Evolutionary conservation across 2,888 invertebrate genomes (phyloP), one percentile per base, ranked within the genome.

Genomic region (Steromphala cineraria): DNA sequence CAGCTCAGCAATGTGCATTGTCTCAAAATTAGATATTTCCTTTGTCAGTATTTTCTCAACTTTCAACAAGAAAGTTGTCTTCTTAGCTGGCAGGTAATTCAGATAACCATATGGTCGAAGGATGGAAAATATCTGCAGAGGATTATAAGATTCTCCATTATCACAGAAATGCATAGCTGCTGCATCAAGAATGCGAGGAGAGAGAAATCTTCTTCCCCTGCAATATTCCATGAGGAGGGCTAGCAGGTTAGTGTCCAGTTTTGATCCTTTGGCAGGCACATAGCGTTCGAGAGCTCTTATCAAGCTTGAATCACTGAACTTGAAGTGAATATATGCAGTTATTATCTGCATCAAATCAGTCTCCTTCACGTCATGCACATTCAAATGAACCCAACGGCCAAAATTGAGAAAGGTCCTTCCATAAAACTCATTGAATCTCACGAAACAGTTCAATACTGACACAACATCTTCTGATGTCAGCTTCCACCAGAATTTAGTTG

Each of bases 41-140:
- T 94, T 92, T 67, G 94, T 90, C n/a, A 96, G 88, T 67, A 94
- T 92, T 21, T 92, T 91, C 90, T 96, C 95, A 1, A 95, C 91
- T 5, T 91, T 89, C 52, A 92, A 90, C 95, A 96, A 96, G 93
- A 96, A 96, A 67, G 94, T 89, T 7, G 91, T 82, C 46, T 93
- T 91, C 83, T 94, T 94, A 2, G 91, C 83, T 52, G 95, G 95
- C 81, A 94, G 92, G 92, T 94, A 95, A 90, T 95, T 94, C 55
- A 96, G 93, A 85, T 94, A 94, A 10, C 96, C 96, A 92, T 95
- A 95, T 0, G 95, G 94, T 84, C 94, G 94, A 78, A 96, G 93
- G 75, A 96, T 94, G 0, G 95, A 94, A 84, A 95, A 95, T 15
- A 96, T 89, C 87, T 95, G 94, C 81, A 94, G 94, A 0, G 95